Base-by-base conservation (phyloP, 2,888 invertebrate genomes). In the Acronicta psi region DNA sequence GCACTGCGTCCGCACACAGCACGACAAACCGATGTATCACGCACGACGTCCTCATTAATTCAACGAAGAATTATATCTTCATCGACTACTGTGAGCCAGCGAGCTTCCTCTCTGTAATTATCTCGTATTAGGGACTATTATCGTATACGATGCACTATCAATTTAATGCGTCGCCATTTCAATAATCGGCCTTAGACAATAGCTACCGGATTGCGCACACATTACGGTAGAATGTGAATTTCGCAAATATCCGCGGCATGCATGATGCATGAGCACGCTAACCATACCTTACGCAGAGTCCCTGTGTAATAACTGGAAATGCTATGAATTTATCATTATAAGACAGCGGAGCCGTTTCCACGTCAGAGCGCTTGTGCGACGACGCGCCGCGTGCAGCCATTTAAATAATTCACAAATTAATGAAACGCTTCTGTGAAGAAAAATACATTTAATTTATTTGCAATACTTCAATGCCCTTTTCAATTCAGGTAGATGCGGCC, bases 111-210 rank as follows among this genome's bases (percentile, higher is more conserved):
- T 75, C 84, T 89, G 81, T 89, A 90, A 93, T 92, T 92, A 92
- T 83, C 76, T 79, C 76, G 77, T 86, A 91, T 92, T 91, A 91
- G 75, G 78, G 74, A 80, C 85, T 86, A 91, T 92, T 91, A 91
- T 84, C 81, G 81, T 79, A 76, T 84, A 89, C 79, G 85, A 84
- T 75, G 80, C 69, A 77, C 87, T 81, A 92, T 92, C 87, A 88
- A 80, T 87, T 85, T 90, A 91, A 92, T 92, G 81, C 83, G 80
- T 76, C 79, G 80, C 82, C 83, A 86, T 91, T 89, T 82, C 81
- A 82, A 86, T 92, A 91, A 92, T 88, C 85, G 83, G 58, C 74
- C 81, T 82, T 83, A 89, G 87, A 89, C 89, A 91, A 90, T 88
- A 80, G 78, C 83, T 66, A 74, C 76, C 59, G 77, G 79, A 83